Base-by-base conservation (phyloP, 2,113 vertebrate genomes). In the Pomatorhinus ruficollis region DNA sequence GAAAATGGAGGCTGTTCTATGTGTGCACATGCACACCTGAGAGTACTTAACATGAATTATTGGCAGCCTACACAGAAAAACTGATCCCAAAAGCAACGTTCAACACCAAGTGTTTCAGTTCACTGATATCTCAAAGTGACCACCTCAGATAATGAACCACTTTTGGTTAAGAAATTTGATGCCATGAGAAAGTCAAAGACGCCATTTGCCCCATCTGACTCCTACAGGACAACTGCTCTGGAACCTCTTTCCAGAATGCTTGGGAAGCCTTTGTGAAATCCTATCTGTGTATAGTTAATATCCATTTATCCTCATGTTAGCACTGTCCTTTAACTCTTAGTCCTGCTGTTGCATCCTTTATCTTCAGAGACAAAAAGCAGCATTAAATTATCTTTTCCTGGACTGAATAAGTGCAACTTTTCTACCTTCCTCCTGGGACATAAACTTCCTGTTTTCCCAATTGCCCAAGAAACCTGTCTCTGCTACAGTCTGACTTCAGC, bases 261-360 rank as follows among this genome's bases (percentile, higher is more conserved):
- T 75, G 8, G 56, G 47, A 89, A 83, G 4, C 12, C 42, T 83
- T 54, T 35, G 23, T 39, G 52, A 75, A 71, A 64, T 68, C 87
- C 61, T 1, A 0, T 47, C 39, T 59, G 12, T 1, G 0, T 35
- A 42, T 30, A 19, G 4, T 37, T 83, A 80, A 56, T 20, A 47
- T 11, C 23, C 35, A 25, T 69, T 77, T 81, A 59, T 50, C 45
- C 35, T 89, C 30, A 28, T 23, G 9, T 6, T 17, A 64, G 27
- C 0, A 0, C 30, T 60, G 5, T 37, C n/a, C 47, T 59, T 64
- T 39, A 69, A 61, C 9, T 92, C 22, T 37, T 82, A 40, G 45
- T 82, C 20, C 24, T 20, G 6, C 23, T 78, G 37, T 37, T 84
- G 40, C 49, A 39, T 22, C 25, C 49, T 65, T 6, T 44, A 28